Evolutionary conservation across 2,797 vertebrate species (phyloP), one percentile per base, ranked within the genome.

Genomic region (Orestias chungarensis): DNA sequence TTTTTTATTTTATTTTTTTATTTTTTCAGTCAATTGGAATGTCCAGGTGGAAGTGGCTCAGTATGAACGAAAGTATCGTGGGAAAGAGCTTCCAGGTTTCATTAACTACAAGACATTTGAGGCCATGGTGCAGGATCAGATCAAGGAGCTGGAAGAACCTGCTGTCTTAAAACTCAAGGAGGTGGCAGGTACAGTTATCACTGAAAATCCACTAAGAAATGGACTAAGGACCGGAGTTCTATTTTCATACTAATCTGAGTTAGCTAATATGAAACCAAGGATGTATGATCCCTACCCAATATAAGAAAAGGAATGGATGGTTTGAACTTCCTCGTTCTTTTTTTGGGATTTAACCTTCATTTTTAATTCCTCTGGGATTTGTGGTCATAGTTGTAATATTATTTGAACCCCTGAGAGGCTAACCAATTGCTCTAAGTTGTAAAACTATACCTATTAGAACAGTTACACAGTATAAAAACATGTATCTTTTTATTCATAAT

Each of bases 41-140:
- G 79, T 95, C n/a, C 62, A 81, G 0, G 25, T 0, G 0, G 88
- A 94, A 70, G 75, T 90, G 0, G 14, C 3, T 7, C 71, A 68
- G 9, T 96, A 95, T 14, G 95, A 96, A 75, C 67, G 78, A 0
- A 93, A 14, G 15, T 95, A 94, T 71, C 92, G 95, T 8, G 96
- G 96, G 2, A 87, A 94, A 85, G 96, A 96, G 75, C 93, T 97
- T 42, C 95, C 95, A 0, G 95, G 95, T 0, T 97, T 98, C 83
- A 89, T 91, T 69, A 97, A 91, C 81, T 96, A 95, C 83, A 96
- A 80, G 73, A 95, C 91, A 0, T 96, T 97, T 79, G 96, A 97
- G 82, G 72, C 69, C 6, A 93, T 97, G 7, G 54, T 96, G 43
- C 94, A 88, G 76, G 80, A 93, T 0, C 94, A 96, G 68, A 87